These are phyloP conservation scores for Cinara cedri DNA, from an alignment of 2,888 invertebrate species.

Conservation along the genomic window DNA sequence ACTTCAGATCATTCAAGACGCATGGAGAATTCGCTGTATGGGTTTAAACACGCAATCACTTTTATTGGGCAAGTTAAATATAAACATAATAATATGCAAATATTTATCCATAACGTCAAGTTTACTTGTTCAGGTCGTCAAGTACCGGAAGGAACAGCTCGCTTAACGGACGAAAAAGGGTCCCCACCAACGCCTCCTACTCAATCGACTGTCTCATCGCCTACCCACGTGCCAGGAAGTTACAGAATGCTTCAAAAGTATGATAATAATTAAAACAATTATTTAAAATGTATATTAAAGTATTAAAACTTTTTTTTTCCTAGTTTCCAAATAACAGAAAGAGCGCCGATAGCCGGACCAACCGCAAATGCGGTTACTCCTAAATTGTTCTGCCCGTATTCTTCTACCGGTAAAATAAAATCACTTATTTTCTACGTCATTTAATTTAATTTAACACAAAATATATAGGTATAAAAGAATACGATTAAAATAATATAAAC, in stretches of 20 bases:
- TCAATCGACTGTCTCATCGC: conserved; percentile 52
- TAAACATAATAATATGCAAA: not conserved
- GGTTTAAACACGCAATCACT: conserved; percentile 72
- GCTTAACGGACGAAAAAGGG: conserved; percentile 54
- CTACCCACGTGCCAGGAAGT: conserved; percentile 51
- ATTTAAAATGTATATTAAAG: not conserved
- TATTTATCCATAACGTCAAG: not conserved
- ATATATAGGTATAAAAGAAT: too few relatives aligned
- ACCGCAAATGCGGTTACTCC: conserved; percentile 21
- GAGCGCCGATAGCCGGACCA: conserved; percentile 16
- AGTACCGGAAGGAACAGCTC: conserved; percentile 19
- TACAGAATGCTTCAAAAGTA: conserved; percentile 52
- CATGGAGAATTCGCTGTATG: conserved; percentile 88
- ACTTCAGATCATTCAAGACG: conserved; percentile 83
- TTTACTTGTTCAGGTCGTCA: conserved; percentile 33
- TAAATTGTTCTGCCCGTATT: conserved; percentile 51
- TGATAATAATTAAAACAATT: not conserved
- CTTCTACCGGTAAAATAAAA: conserved; percentile 35
- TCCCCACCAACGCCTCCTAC: conserved; percentile 43
- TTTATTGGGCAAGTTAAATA: conserved; percentile 65
- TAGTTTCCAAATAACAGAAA: conserved; percentile 44
- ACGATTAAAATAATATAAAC: too few relatives aligned
- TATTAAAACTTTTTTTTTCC: conserved; percentile 10
- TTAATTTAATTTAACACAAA: not conserved
- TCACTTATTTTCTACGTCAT: not conserved